phyloP scores from a whole-genome alignment of 2,113 vertebrate species.

The Dryoscopus gambensis region DNA sequence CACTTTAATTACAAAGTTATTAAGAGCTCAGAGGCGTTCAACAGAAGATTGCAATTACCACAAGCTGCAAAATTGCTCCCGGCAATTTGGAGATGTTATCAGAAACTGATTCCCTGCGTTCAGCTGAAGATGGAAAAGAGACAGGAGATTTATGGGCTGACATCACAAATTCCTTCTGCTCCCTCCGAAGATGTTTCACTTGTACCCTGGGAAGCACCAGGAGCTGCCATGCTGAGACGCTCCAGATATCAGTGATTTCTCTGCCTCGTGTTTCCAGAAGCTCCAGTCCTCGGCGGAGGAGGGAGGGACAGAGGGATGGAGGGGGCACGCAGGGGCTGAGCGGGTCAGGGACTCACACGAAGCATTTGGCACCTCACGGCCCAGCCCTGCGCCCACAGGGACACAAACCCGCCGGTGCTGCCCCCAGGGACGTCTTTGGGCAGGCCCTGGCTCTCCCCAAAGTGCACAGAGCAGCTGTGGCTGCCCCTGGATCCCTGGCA shows the following conservation, averaged over 20 bases:
- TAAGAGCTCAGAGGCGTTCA: conserved; percentile 64
- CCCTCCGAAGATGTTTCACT: neutral
- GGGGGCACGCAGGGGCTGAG: neutral
- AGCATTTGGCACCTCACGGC: neutral
- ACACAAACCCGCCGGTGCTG: neutral
- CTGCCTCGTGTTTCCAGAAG: neutral
- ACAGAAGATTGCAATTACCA: conserved; percentile 64
- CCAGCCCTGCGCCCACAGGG: neutral
- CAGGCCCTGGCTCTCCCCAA: neutral
- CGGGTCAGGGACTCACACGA: too few relatives aligned
- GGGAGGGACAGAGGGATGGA: neutral
- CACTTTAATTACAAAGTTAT: conserved; percentile 74
- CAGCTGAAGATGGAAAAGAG: neutral
- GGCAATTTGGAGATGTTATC: conserved; percentile 62
- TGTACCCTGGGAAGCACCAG: neutral
- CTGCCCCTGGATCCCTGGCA: neutral
- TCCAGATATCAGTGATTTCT: neutral
- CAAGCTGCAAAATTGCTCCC: conserved; percentile 51
- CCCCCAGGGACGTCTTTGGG: neutral
- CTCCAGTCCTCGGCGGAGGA: rapidly evolving
- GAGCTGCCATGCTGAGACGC: neutral
- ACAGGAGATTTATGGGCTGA: conserved; percentile 49
- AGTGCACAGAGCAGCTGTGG: neutral
- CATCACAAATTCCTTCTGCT: neutral
- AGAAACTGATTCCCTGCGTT: conserved; percentile 8